Conservation (phyloP, 1,140 invertebrate species). For the Anagrus nilaparvatae region DNA sequence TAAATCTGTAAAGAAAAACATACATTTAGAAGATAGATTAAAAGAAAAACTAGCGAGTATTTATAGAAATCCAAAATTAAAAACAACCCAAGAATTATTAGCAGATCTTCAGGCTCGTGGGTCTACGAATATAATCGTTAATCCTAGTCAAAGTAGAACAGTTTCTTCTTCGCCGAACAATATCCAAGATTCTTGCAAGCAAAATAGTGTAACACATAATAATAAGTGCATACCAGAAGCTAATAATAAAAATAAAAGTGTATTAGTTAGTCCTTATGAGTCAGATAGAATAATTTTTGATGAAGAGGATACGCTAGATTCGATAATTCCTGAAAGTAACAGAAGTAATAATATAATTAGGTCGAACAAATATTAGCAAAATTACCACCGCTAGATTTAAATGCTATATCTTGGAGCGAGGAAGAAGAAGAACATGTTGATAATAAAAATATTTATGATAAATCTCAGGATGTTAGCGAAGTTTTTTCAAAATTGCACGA, state of each 20-base stretch:
- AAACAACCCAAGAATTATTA: slow-evolving; percentile 75
- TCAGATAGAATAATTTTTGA: slow-evolving; percentile 5
- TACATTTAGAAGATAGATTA: slow-evolving; percentile 45
- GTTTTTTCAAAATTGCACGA: slow-evolving; percentile 33
- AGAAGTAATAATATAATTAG: slow-evolving; percentile 22
- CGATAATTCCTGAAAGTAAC: slow-evolving; percentile 14
- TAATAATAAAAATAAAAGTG: no score
- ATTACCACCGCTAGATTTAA: slow-evolving; percentile 52
- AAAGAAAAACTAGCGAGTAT: slow-evolving; percentile 55
- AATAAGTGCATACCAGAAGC: no score
- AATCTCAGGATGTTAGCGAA: slow-evolving; percentile 21
- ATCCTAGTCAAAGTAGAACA: slow-evolving; percentile 39
- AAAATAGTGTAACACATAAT: slow-evolving; percentile 31
- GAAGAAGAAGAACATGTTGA: slow-evolving; percentile 31
- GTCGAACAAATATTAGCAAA: slow-evolving; percentile 49
- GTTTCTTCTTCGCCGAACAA: slow-evolving; percentile 33
- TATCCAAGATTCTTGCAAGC: slow-evolving; percentile 41
- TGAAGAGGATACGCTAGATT: slow-evolving; percentile 14
- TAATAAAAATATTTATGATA: slow-evolving; percentile 20
- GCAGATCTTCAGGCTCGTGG: slow-evolving; percentile 62
- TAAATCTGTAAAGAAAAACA: slow-evolving; percentile 47
- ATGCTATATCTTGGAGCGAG: slow-evolving; percentile 44
- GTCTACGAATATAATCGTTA: slow-evolving; percentile 27
- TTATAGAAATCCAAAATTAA: slow-evolving; percentile 59
- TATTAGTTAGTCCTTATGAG: slow-evolving; percentile 6